Base-by-base conservation (phyloP, 2,113 vertebrate species). In the Hippopotamus amphibius region DNA sequence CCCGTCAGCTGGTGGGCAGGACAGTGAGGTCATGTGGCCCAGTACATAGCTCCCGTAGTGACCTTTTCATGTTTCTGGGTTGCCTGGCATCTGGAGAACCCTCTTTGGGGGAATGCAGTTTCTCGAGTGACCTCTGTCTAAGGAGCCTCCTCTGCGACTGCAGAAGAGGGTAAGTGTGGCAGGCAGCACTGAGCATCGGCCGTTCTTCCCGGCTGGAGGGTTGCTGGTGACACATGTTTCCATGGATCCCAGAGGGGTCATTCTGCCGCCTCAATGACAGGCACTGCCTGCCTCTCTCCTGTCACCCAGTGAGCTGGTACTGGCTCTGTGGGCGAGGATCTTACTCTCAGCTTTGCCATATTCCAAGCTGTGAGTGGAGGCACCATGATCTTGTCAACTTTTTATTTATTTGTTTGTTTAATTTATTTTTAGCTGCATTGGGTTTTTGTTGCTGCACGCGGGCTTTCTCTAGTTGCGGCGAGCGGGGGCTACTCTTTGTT, bases 241-340 rank as follows among this genome's bases (percentile, higher is more conserved):
- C 14, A 8, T 5, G n/a, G 66, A 16, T 9, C 41, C 46, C 85
- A 57, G 33, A 15, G 11, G 46, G 33, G 33, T 46, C 83, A 30
- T 15, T 28, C 37, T 30, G 26, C 16, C 28, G 63, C 46, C 0
- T 10, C 0, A 0, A 14, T 15, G 26, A 5, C 1, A 13, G 76
- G 69, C 1, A 3, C 10, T 33, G 24, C 24, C 55, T 19, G 37
- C 17, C 37, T 71, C 33, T 43, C 46, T n/a, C 55, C 43, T 50
- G 5, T 43, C 57, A 3, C 24, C 28, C 28, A 0, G 53, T 1
- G 48, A 41, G 28, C 26, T 14, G 41, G 76, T 24, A 16, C 30
- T 9, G 17, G 76, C 37, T 68, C 37, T 12, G 9, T 22, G 17
- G 37, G 33, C 7, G 37, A 55, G 37, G 48, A 46, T 77, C 22